Evolutionary conservation across 2,113 vertebrate genomes (phyloP), one percentile per base, ranked within the genome.

Genomic region (Callorhinus ursinus): DNA sequence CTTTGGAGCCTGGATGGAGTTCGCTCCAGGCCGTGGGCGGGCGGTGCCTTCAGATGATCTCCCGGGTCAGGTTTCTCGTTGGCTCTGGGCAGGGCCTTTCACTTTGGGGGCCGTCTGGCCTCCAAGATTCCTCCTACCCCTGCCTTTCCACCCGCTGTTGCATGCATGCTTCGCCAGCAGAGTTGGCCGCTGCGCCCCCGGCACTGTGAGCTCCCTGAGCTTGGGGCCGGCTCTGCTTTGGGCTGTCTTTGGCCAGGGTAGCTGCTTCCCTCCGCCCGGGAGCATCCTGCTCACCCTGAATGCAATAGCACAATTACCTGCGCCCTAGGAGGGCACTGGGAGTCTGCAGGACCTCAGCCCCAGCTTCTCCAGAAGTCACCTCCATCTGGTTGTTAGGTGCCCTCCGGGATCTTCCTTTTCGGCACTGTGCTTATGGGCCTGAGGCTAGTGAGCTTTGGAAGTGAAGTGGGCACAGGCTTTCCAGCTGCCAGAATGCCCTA

Each of bases 1-100:
- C 65, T n/a, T 14, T 59, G 88, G 96, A 97, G 96, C 67, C 86
- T 69, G 96, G 46, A 65, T 46, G 96, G 90, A 76, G 91, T 80
- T 97, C 4, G 74, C 93, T 97, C 96, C 79, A 96, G 98, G 93
- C 93, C 21, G 72, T 51, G 90, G 97, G 95, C 98, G 9, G 96
- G 97, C 91, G 95, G 97, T 21, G 9, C 91, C 89, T 98, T 98
- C 92, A 98, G 98, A 98, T 97, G 97, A 95, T 96, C 93, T 97
- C 95, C 72, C 18, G 3, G 96, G 81, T 96, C 79, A 14, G 93
- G 86, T 92, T 97, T 90, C 94, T 97, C 81, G 59, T 42, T 98
- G 95, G 85, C 98, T 16, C 93, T 24, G 16, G 0, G 57, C 46
- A 93, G 46, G 93, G 97, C 65, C 19, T n/a, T 98, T 98, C 94